Percentiles rank a stretch among this genome's conserved stretches.
Conservation (phyloP, 2,113 vertebrate genomes). For the Cheilinus undulatus region DNA sequence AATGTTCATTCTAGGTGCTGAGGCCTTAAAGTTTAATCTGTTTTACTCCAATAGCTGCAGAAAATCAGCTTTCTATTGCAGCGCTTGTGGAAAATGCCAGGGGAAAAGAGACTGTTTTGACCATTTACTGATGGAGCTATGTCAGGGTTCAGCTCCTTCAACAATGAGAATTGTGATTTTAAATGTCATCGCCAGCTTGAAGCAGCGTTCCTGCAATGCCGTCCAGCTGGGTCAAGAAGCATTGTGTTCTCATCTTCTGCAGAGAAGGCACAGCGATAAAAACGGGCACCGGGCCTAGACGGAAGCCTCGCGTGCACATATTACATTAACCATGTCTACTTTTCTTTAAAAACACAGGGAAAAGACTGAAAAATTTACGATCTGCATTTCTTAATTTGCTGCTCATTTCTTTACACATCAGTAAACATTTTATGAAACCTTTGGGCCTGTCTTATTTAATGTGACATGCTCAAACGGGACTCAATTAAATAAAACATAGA, state of each 20-base stretch:
- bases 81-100: slow-evolving; percentile 7
- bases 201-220: slow-evolving; percentile 39
- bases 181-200: slow-evolving; percentile 65
- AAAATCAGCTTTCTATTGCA: slow-evolving; percentile 9
- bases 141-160: slow-evolving; percentile 54
- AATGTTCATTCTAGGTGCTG: background rate
- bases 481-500: slow-evolving; percentile 16
- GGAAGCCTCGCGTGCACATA: background rate
- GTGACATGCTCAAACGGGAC: background rate
- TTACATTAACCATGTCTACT: slow-evolving; percentile 8
- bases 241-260: slow-evolving; percentile 53
- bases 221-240: slow-evolving; percentile 66
- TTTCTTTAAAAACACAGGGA: slow-evolving; percentile 4
- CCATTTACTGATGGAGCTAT: slow-evolving; percentile 35
- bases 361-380: background rate
- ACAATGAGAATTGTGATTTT: slow-evolving; percentile 64
- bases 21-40: background rate
- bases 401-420: background rate
- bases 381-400: background rate
- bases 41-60: background rate
- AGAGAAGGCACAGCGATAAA: slow-evolving; percentile 44
- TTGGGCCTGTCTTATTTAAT: slow-evolving; percentile 2
- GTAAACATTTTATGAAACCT: background rate
- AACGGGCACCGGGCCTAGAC: slow-evolving; percentile 4
- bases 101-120: slow-evolving; percentile 26